Base-by-base conservation (phyloP, 2,888 invertebrate genomes). In the Tillus elongatus region DNA sequence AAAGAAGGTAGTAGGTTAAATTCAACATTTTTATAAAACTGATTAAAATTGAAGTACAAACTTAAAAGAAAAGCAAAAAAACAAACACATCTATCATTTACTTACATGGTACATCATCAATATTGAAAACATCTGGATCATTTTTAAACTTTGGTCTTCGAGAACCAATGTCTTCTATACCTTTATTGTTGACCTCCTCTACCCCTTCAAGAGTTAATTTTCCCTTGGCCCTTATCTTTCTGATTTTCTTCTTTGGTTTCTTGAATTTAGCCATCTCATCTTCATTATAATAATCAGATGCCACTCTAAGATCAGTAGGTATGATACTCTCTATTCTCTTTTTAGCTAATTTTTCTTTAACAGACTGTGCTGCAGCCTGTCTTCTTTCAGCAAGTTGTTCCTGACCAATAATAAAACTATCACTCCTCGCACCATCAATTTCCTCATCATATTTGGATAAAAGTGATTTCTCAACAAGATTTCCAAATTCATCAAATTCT, bases 401-500 rank as follows among this genome's bases (percentile, higher is more conserved):
- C 51, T 75, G 72, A 14, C 92, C 93, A 42, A 96, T 76, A 36
- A 75, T 68, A 67, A 96, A 96, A 37, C 72, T 72, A 13, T 74
- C 72, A 49, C 71, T 75, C 49, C 78, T 79, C 36, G 70, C 74
- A 1, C 82, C 84, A 35, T 82, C 79, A 38, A 93, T 82, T 66
- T 93, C 93, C 56, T 93, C 93, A 62, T 97, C 93, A 61, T 98
- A 97, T 69, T 98, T 93, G 50, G 80, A 72, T 13, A 98, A 73
- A 33, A 98, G 69, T 8, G 75, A 73, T 52, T 77, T 77, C 47
- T 73, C 71, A 45, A 66, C 68, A 2, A 77, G 74, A 40, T 79
- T 72, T 3, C 81, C 78, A 39, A 73, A 73, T 37, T 80, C 78
- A 54, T 82, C 80, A 41, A 77, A 70, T 47, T 82, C 78, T 30